These are phyloP conservation scores for Syncerus caffer DNA, from an alignment of 2,797 vertebrate species.

Conservation along the genomic window DNA sequence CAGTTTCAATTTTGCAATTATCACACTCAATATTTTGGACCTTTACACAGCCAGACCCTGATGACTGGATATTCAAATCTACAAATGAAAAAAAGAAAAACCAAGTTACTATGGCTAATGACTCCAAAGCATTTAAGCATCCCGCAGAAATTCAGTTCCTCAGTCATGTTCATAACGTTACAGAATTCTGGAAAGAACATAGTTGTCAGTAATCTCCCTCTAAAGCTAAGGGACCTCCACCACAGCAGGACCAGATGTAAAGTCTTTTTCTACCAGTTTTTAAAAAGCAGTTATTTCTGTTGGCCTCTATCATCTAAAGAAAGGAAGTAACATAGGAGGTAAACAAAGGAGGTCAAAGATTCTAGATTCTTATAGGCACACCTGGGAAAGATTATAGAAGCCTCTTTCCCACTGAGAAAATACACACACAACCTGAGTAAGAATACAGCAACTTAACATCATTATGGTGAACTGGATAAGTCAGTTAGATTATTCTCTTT, in stretches of 20 bases:
- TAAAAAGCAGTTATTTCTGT: background rate
- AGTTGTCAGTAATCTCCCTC: background rate
- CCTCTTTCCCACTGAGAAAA: background rate
- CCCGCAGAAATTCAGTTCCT: background rate
- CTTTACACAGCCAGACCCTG: constrained; percentile 87
- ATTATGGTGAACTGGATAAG: background rate
- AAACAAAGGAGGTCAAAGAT: background rate
- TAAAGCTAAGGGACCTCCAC: background rate
- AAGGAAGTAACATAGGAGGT: background rate
- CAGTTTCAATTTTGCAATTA: constrained; percentile 90
- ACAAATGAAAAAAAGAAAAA: constrained; percentile 71
- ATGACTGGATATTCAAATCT: constrained; percentile 92
- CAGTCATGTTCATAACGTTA: background rate
- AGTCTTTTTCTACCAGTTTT: background rate
- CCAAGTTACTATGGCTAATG: background rate
- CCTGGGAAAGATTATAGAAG: background rate
- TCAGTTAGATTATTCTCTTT: background rate
- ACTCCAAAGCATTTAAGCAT: background rate
- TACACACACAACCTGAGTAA: background rate
- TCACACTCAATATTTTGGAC: constrained; percentile 93
- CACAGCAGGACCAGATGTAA: background rate
- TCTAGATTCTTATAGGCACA: background rate
- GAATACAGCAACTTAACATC: background rate
- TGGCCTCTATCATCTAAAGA: constrained; percentile 9
- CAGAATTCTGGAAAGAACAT: background rate